Conservation (phyloP, 2,113 vertebrate genomes). For the Podarcis muralis region DNA sequence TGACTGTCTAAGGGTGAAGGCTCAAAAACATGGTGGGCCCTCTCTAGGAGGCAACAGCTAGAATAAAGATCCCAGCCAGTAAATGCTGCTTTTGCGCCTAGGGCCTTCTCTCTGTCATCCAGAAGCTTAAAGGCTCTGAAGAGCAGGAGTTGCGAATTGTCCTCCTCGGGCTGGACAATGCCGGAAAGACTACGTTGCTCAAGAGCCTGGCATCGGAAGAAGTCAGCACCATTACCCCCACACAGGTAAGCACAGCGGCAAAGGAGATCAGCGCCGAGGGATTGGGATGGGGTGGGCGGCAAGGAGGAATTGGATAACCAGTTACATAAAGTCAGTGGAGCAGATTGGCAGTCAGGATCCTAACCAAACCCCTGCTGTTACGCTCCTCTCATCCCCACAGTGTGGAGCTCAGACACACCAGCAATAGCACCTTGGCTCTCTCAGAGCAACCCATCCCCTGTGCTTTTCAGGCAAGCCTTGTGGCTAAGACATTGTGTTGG, state of each 20-base stretch:
- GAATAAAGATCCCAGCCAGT: neutral
- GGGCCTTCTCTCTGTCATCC: slow-evolving; percentile 88
- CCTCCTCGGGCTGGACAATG: slow-evolving; percentile 87
- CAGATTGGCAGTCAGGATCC: neutral
- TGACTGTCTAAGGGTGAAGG: neutral
- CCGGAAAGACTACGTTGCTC: slow-evolving; percentile 87
- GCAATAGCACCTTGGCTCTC: neutral
- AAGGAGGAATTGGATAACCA: neutral
- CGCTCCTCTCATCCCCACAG: neutral
- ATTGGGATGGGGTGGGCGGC: neutral
- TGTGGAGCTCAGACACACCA: neutral
- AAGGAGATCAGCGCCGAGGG: rapidly evolving
- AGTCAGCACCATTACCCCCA: slow-evolving; percentile 87
- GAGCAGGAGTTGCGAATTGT: slow-evolving; percentile 86
- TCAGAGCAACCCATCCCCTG: neutral
- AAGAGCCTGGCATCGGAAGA: slow-evolving; percentile 85
- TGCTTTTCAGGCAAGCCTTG: neutral
- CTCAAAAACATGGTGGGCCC: neutral
- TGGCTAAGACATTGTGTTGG: neutral
- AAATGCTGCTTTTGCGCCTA: slow-evolving; percentile 20
- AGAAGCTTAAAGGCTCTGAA: slow-evolving; percentile 82
- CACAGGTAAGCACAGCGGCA: slow-evolving; percentile 75
- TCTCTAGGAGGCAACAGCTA: neutral
- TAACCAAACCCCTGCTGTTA: neutral
- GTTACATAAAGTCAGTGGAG: neutral